Base-by-base conservation (phyloP, 2,113 vertebrate genomes). In the Aythya baeri region DNA sequence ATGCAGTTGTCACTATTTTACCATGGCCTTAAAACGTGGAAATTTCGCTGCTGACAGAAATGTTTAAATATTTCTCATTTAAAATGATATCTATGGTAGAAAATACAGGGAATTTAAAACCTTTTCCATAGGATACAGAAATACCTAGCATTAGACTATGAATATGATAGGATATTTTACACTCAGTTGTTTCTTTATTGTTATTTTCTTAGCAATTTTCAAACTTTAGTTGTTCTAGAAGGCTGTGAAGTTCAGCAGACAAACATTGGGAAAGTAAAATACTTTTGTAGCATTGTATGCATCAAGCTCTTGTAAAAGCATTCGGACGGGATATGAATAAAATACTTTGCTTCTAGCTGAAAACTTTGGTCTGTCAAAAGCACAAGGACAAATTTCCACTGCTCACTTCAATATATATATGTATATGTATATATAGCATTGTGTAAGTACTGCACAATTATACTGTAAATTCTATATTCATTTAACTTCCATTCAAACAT, bases 371-470 rank as follows among this genome's bases (percentile, higher is more conserved):
- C 43, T 54, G 14, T 34, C 21, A 90, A 41, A 73, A 25, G 9
- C 55, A 71, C 2, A 18, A 6, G 5, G 5, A 71, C 34, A 75
- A 23, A 74, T 23, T 31, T 43, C 27, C 31, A 55, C 7, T n/a
- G 31, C 3, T 17, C 62, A 58, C 27, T 75, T 38, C 31, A 83
- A 32, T 0, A 90, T 36, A 85, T 26, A 76, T 41, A 41, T 41
- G 41, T 41, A 41, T 41, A 41, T 41, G 41, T 41, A 41, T 41
- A 90, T 36, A 85, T 26, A 76, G 54, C 23, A 86, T 91, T 94
- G 93, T 65, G 43, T 49, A 93, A 94, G 27, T 79, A 84, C 27
- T 55, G 26, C 23, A 17, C 36, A 93, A 95, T 93, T 97, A 89
- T 41, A 86, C 26, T 83, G 44, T 68, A 91, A 95, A 81, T 74